Percentiles rank a stretch among this genome's conserved stretches.
These are phyloP conservation scores for Eupithecia pulchellata DNA, from an alignment of 2,888 invertebrate species.

Conservation along the genomic window DNA sequence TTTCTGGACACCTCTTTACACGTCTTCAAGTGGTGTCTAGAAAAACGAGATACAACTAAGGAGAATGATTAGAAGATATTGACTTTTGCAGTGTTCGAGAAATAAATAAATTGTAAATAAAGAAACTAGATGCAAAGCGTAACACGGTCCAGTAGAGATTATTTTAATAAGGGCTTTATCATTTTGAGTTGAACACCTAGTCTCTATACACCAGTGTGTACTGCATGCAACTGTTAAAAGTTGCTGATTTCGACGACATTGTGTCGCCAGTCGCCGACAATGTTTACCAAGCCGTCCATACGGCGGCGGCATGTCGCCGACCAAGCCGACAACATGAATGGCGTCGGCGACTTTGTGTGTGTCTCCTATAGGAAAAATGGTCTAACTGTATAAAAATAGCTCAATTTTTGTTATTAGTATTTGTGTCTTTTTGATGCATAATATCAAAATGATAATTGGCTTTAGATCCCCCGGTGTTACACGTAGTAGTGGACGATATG, in stretches of 20 bases:
- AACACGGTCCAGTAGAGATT: too few relatives aligned
- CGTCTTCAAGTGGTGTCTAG: too few relatives aligned
- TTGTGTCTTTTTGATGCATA: neutral
- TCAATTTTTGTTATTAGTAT: neutral
- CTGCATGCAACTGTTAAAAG: neutral
- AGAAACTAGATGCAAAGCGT: too few relatives aligned
- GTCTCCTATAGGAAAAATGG: neutral
- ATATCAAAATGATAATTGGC: conserved; percentile 19
- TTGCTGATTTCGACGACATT: neutral
- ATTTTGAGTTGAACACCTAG: neutral
- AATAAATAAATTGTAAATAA: too few relatives aligned
- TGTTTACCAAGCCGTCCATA: too few relatives aligned
- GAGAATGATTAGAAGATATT: too few relatives aligned
- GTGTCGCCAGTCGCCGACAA: too few relatives aligned
- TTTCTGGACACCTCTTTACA: too few relatives aligned
- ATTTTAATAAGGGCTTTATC: too few relatives aligned
- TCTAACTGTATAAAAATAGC: neutral
- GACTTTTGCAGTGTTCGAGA: too few relatives aligned
- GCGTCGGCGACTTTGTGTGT: neutral
- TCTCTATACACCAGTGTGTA: neutral
- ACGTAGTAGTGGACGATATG: conserved; percentile 62
- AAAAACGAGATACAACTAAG: too few relatives aligned
- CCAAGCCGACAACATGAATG: neutral
- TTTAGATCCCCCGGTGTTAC: conserved; percentile 69
- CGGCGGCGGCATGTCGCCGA: neutral